Conservation (phyloP, 2,888 invertebrate genomes). For the Gastrophysa polygoni region DNA sequence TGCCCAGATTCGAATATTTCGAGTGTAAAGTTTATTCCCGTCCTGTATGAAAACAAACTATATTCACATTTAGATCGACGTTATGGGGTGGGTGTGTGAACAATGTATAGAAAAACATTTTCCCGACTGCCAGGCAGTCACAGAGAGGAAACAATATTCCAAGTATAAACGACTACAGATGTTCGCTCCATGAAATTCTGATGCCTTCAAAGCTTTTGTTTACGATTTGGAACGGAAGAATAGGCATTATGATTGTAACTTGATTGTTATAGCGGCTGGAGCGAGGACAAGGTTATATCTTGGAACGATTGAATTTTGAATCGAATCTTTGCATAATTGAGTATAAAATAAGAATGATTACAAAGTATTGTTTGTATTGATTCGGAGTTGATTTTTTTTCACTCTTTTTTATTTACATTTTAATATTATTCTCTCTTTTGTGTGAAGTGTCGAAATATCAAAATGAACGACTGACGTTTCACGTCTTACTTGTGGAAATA, state of each 20-base stretch:
- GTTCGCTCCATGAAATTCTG: not conserved
- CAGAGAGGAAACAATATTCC: not conserved
- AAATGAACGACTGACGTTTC: too few relatives aligned
- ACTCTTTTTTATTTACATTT: too few relatives aligned
- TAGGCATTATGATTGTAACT: too few relatives aligned
- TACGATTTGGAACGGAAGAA: not conserved
- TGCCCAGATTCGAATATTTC: not conserved
- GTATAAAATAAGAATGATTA: too few relatives aligned
- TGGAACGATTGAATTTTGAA: too few relatives aligned
- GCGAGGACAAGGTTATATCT: not conserved
- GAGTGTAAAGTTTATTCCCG: constrained; percentile 4
- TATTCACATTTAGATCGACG: not conserved
- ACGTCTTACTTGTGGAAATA: too few relatives aligned
- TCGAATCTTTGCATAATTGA: too few relatives aligned
- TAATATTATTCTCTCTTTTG: too few relatives aligned
- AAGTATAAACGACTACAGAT: constrained; percentile 6
- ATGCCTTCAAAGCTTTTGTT: not conserved
- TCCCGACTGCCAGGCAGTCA: not conserved
- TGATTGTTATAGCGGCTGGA: too few relatives aligned
- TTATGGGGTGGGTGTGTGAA: not conserved
- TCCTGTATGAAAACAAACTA: constrained; percentile 8
- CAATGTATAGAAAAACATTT: constrained; percentile 10
- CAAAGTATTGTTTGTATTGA: too few relatives aligned
- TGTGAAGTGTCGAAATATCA: too few relatives aligned
- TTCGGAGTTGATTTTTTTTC: too few relatives aligned